A percentile compares a stretch with the other conserved stretches of the same genome.
Conservation (phyloP, 2,888 invertebrate species). For the Embidobia sp. region DNA sequence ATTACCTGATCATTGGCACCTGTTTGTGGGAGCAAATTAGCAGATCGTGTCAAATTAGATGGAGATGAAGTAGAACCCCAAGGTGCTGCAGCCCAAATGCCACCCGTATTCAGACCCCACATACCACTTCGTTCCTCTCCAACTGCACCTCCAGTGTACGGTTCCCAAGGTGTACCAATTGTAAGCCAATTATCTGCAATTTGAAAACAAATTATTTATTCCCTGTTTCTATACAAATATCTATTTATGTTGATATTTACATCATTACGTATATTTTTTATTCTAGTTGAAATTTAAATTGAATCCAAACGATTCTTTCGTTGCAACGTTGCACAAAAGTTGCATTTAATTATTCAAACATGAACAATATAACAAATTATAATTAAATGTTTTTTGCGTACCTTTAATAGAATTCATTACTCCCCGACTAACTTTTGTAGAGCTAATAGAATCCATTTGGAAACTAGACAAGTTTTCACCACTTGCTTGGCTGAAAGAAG, state of each 20-base stretch:
- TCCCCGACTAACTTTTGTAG: conserved; percentile 71
- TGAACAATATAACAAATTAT: too few species aligned
- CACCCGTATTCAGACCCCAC: conserved; percentile 80
- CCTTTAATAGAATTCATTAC: conserved; percentile 75
- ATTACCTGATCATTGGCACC: conserved; percentile 32
- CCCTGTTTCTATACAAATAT: too few species aligned
- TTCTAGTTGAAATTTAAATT: too few species aligned
- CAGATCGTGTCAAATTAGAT: conserved; percentile 70
- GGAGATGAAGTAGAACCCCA: conserved; percentile 80
- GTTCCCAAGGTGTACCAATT: conserved; percentile 79
- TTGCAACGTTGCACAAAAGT: too few species aligned
- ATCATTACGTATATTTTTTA: too few species aligned
- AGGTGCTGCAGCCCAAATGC: conserved; percentile 80
- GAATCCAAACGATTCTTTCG: too few species aligned
- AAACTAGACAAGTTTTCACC: conserved; percentile 68
- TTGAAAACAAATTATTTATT: too few species aligned
- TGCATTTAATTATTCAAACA: too few species aligned
- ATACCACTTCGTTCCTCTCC: conserved; percentile 80
- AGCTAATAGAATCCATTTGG: conserved; percentile 71
- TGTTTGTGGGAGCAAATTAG: conserved; percentile 65
- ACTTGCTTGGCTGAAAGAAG: conserved; percentile 70
- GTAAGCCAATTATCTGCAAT: conserved; percentile 77
- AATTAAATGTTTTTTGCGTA: too few species aligned
- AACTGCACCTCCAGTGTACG: conserved; percentile 78
- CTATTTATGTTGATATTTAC: too few species aligned